Base-by-base conservation (phyloP, 64 coral and sea anemone genomes). In the Porites australiensis region DNA sequence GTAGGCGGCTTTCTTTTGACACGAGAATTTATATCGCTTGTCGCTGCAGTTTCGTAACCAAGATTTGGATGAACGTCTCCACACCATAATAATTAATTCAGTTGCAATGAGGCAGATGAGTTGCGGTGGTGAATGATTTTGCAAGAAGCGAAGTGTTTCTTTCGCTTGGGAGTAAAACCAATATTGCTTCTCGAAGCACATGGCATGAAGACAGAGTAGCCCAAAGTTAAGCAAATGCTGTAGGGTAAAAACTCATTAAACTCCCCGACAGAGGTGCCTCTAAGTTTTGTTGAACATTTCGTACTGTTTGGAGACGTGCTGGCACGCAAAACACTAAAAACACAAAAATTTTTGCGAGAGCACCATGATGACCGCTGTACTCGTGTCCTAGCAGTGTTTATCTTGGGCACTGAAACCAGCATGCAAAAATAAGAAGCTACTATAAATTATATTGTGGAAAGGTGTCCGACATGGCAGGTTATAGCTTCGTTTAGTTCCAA, bases 21-120 rank as follows among this genome's bases (percentile, higher is more conserved):
- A 11, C 51, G 50, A 77, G 55, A 43, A 27, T 22, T 58, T 19
- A 77, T 44, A 48, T 50, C 61, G 20, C 13, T 22, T 50, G 72
- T 60, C 46, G 77, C 65, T 4, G 44, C n/a, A 79, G 43, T 68
- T 15, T 64, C 46, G 74, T 90, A 80, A 80, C 88, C 75, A 68
- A 44, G 75, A 51, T 80, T 90, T 43, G 88, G 76, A 80, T 90
- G 88, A 5, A 90, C 60, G 70, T 90, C 88, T 22, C 88, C 88
- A 90, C 76, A 90, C 9, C 23, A 45, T n/a, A 80, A 77, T 90
- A 90, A 48, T 7, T 90, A 68, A 79, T 77, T 45, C 45, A 79
- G 27, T 90, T 82, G 77, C 50, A 91, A 82, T 81, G 89, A 82
- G 19, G 89, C 78, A 43, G 89, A 82, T 83, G 50, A 67, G 54